Conservation (phyloP, 2,797 vertebrate species). For the Anguilla anguilla region DNA sequence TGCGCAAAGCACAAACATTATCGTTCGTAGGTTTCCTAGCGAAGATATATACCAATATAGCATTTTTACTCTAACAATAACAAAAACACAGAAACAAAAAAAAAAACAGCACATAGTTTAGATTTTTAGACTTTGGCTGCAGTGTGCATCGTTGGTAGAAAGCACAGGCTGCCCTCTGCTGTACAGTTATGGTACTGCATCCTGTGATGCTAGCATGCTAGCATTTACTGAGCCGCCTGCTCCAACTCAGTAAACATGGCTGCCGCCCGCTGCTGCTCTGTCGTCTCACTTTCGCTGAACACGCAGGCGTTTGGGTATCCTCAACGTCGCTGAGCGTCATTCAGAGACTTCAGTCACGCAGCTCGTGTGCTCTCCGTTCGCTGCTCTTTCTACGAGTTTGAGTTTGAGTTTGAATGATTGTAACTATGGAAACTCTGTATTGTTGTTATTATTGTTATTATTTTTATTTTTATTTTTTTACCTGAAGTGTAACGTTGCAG, state of each 20-base stretch:
- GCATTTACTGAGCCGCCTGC: background rate
- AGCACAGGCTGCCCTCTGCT: background rate
- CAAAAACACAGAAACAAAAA: background rate
- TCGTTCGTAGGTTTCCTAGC: background rate
- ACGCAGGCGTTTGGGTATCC: background rate
- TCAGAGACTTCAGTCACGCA: conserved; percentile 14
- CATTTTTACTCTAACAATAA: conserved; percentile 16
- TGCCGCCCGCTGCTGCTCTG: background rate
- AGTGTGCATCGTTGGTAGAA: background rate
- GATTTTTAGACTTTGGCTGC: background rate
- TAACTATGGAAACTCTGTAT: background rate
- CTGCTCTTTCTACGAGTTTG: conserved; percentile 6
- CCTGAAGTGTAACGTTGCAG: background rate
- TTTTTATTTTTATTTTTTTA: background rate
- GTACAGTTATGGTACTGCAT: background rate
- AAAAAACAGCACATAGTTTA: background rate
- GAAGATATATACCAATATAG: conserved; percentile 1
- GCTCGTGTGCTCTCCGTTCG: background rate
- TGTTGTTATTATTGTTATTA: too few relatives aligned
- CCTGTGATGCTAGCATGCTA: background rate
- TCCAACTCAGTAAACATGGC: background rate
- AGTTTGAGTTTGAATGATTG: conserved; percentile 9
- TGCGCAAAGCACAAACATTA: background rate
- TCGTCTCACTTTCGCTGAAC: background rate
- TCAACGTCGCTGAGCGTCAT: background rate